These are phyloP conservation scores for Leontocebus nigricollis DNA, from an alignment of 2,797 vertebrate genomes.

Conservation along the genomic window DNA sequence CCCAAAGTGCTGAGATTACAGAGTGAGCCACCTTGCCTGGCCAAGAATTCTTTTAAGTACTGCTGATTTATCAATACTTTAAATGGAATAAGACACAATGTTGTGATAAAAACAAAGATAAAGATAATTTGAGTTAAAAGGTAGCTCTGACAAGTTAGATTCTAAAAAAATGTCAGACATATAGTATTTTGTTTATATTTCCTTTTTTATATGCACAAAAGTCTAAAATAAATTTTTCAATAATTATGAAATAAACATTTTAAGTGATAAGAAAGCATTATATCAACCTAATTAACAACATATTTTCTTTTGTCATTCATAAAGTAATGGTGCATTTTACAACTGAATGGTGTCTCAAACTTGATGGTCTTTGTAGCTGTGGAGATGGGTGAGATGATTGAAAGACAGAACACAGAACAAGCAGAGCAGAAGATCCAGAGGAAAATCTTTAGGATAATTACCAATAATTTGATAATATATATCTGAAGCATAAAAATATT, in stretches of 20 bases:
- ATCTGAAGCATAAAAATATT: neutral
- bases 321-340: conserved; percentile 4
- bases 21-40: too few relatives aligned
- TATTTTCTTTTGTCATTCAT: neutral
- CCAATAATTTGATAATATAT: neutral
- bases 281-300: neutral
- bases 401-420: neutral
- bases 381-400: neutral
- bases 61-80: neutral
- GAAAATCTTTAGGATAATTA: neutral
- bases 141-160: neutral
- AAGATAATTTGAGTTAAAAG: neutral
- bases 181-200: neutral
- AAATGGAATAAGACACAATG: neutral
- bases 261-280: neutral
- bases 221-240: conserved; percentile 6
- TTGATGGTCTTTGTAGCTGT: neutral
- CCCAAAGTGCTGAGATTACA: neutral
- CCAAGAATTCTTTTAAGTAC: neutral
- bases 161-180: conserved; percentile 28
- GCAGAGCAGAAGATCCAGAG: neutral
- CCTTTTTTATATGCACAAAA: neutral
- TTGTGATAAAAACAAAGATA: neutral
- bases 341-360: neutral
- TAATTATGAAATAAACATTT: conserved; percentile 29